Conservation (phyloP, 2,888 invertebrate genomes). For the Eumerus sabulonum region DNA sequence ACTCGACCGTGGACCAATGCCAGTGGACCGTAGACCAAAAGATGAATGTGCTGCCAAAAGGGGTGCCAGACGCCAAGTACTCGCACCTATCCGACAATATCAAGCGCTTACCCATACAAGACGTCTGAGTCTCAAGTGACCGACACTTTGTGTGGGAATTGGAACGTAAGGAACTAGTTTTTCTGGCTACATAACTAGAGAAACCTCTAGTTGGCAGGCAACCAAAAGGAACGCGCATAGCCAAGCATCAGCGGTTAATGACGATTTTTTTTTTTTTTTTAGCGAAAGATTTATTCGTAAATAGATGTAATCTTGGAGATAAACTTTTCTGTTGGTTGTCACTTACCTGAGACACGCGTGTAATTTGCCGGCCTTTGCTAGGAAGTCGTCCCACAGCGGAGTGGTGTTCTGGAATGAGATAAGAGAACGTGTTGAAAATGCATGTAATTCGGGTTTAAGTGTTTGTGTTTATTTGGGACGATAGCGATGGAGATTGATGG, state of each 20-base stretch:
- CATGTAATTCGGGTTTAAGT: not conserved
- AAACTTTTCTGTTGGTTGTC: constrained; percentile 49
- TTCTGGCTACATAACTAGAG: constrained; percentile 28
- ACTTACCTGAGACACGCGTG: constrained; percentile 96
- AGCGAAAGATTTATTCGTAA: constrained; percentile 38
- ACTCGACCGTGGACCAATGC: not conserved
- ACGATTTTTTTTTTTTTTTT: constrained; percentile 26
- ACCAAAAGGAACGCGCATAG: constrained; percentile 1
- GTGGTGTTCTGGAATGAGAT: constrained; percentile 90
- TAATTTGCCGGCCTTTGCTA: constrained; percentile 95
- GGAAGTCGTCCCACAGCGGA: constrained; percentile 97
- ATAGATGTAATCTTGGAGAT: constrained; percentile 35
- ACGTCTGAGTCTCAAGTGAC: constrained; percentile 61
- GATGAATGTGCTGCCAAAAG: constrained; percentile 41
- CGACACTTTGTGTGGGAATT: constrained; percentile 67
- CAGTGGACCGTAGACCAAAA: constrained; percentile 22
- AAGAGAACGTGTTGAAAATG: constrained; percentile 58
- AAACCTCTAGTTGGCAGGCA: constrained; percentile 24
- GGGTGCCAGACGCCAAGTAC: constrained; percentile 23
- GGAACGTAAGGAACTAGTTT: constrained; percentile 64
- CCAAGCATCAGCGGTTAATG: constrained; percentile 4
- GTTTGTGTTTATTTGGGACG: too few species aligned
- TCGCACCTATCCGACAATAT: constrained; percentile 43
- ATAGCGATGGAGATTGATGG: too few species aligned
- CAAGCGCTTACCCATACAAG: constrained; percentile 45